Evolutionary conservation across 2,113 vertebrate genomes (phyloP).

Genomic region (Lophius piscatorius): DNA sequence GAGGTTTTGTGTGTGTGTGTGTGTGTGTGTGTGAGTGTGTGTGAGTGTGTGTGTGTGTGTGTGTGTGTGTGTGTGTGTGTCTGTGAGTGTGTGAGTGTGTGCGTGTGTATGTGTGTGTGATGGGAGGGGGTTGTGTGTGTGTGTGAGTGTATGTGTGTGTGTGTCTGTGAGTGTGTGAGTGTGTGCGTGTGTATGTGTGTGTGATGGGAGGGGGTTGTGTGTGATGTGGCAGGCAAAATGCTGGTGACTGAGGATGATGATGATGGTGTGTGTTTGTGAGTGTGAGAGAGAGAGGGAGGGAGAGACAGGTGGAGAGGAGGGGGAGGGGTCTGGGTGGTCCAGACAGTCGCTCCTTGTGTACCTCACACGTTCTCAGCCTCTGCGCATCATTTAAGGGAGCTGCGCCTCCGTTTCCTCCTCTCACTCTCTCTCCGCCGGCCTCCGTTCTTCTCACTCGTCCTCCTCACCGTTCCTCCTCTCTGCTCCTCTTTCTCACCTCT

Average conservation of each 20-base stretch:
- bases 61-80: too few relatives aligned
- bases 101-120: too few relatives aligned
- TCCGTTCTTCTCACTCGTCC: slow-evolving; percentile 12
- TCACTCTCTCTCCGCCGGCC: background rate
- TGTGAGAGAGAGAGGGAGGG: slow-evolving; percentile 30
- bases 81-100: too few relatives aligned
- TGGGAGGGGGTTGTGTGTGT: too few relatives aligned
- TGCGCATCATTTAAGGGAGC: slow-evolving; percentile 69
- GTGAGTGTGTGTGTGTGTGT: too few relatives aligned
- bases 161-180: background rate
- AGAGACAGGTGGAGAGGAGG: slow-evolving; percentile 61
- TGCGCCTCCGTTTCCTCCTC: slow-evolving; percentile 20
- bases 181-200: slow-evolving; percentile 13
- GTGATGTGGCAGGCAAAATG: background rate
- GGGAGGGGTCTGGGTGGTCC: slow-evolving; percentile 75
- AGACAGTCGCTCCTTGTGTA: slow-evolving; percentile 75
- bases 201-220: slow-evolving; percentile 26
- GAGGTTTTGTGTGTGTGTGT: too few relatives aligned
- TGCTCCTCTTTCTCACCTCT: background rate
- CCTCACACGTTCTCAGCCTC: slow-evolving; percentile 68
- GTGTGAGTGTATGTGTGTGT: too few relatives aligned
- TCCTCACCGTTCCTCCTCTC: slow-evolving; percentile 5
- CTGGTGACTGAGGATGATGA: background rate
- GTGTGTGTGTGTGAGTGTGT: background rate
- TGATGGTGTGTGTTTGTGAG: background rate